Base-by-base conservation (phyloP, 2,888 invertebrate species). In the Alviniconcha strummeri region DNA sequence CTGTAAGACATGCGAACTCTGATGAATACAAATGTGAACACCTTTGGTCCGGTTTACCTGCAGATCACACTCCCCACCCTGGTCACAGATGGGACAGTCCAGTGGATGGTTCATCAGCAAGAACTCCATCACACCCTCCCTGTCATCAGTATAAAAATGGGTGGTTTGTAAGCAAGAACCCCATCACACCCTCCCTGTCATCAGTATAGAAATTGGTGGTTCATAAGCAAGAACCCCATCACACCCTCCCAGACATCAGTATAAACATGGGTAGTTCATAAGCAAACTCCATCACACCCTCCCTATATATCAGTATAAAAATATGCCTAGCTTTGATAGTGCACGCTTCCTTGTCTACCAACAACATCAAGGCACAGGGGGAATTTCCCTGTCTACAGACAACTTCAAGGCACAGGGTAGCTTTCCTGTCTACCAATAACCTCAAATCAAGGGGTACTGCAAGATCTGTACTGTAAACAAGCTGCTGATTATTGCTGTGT, bases 1-100 rank as follows among this genome's bases (percentile, higher is more conserved):
- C 36, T 36, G 36, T 36, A 36, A 36, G 36, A 36, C 36, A 36
- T 36, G 36, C 3, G 36, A 36, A 36, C 36, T 36, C 36, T 36
- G 36, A 36, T 36, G 36, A 36, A 36, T 36, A 0, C 36, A 36
- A 36, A 36, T 36, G 36, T 36, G 36, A 36, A 36, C 36, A 36
- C 36, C 36, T 36, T 36, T 36, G 36, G 36, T 36, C 36, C 3
- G 36, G 36, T 36, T 67, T 85, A 93, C 93, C 90, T 94, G 94
- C 64, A 95, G 92, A 90, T 95, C 95, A 92, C 95, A 95, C 91
- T 95, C 95, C n/a, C 95, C 95, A 81, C 95, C 95, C 94, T 99
- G 99, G 94, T 99, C 99, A 95, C 99, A 99, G 94, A 99, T 99
- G 69, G 99, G 99, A 93, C 99, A 99, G 95, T 99, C 99, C 86